Evolutionary conservation across 2,113 vertebrate species (phyloP).

Genomic region (Elanus axillaris): DNA sequence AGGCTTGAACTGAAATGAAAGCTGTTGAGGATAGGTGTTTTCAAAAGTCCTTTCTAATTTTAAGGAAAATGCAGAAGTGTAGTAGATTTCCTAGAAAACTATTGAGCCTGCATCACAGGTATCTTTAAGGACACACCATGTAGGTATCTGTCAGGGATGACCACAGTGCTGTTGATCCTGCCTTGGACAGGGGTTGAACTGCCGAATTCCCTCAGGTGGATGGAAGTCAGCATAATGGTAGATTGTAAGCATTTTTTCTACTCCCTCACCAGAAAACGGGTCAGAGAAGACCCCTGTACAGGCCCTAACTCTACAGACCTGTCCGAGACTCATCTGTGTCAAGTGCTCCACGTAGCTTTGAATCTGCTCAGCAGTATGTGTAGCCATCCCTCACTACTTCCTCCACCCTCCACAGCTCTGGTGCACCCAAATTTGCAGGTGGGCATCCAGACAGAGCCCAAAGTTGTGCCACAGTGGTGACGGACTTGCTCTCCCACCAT

Average conservation of each 20-base stretch:
- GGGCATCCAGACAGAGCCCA: background rate
- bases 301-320: background rate
- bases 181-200: too few relatives aligned
- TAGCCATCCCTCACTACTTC: background rate
- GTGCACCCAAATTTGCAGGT: background rate
- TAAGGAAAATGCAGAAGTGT: background rate
- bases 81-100: background rate
- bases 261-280: background rate
- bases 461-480: background rate
- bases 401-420: accelerated
- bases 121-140: background rate
- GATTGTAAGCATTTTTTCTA: background rate
- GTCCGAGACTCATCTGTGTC: background rate
- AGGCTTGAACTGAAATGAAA: background rate
- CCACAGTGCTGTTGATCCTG: background rate
- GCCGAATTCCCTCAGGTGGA: background rate
- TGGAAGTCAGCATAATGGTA: background rate
- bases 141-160: background rate
- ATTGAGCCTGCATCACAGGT: background rate
- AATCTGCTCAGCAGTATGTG: background rate
- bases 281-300: background rate
- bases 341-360: background rate
- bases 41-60: background rate
- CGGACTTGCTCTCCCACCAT: background rate
- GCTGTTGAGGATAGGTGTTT: background rate